Evolutionary conservation across 1,140 invertebrate genomes (phyloP).

Genomic region (Macrobrachium nipponense): DNA sequence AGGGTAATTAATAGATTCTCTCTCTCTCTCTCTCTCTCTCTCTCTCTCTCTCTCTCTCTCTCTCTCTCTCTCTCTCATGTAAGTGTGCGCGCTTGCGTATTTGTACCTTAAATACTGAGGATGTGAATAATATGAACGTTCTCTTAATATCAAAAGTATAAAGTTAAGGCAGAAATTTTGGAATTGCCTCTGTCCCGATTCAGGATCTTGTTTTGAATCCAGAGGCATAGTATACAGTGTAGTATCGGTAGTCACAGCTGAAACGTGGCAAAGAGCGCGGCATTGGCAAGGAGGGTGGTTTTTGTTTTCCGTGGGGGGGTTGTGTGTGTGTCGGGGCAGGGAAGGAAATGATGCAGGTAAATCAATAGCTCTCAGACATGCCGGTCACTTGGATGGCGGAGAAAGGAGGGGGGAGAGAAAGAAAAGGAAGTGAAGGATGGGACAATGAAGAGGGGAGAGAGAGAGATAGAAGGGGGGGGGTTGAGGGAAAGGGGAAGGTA

Average conservation of each 20-base stretch:
- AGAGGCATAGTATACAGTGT: too few species aligned
- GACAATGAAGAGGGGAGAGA: neutral
- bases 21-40: constrained; percentile 21
- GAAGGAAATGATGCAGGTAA: too few species aligned
- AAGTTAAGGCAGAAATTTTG: too few species aligned
- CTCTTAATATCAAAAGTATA: neutral
- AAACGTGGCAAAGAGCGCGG: too few species aligned
- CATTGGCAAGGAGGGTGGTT: too few species aligned
- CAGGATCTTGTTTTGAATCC: too few species aligned
- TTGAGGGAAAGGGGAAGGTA: neutral
- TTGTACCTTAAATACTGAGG: neutral
- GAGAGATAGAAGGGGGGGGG: neutral
- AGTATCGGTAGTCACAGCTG: too few species aligned
- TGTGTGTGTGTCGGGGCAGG: too few species aligned
- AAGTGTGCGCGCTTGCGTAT: neutral
- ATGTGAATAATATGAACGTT: neutral
- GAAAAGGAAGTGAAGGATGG: neutral
- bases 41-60: constrained; percentile 5
- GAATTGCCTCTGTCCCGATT: too few species aligned
- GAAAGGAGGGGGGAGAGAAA: neutral
- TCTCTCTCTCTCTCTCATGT: constrained; percentile 11
- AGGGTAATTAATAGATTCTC: too few species aligned
- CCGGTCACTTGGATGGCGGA: neutral
- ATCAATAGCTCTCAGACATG: too few species aligned
- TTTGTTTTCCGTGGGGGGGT: too few species aligned